Evolutionary conservation across 2,113 vertebrate species (phyloP), one percentile per base, ranked within the genome.

Genomic region (Prinia subflava): DNA sequence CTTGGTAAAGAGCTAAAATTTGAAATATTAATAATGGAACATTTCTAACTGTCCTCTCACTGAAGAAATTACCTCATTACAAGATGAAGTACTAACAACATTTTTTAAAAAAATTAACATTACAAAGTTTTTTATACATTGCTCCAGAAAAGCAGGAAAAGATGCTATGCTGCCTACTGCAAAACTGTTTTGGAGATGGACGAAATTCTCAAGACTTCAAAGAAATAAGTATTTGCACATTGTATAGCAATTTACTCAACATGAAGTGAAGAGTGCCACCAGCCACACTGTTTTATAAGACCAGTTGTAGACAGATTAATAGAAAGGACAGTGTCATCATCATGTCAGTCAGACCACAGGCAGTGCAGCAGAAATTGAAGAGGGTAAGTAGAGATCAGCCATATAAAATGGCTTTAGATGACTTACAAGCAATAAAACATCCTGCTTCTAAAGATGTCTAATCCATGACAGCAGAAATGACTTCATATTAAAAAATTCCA

Each of bases 271-370:
- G 37, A 91, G 12, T 92, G 68, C 37, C 76, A 94, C 76, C 52
- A 85, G 82, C 15, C 57, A 82, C 15, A 30, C 62, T 89, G 60
- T 94, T 97, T 91, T 92, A 83, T 90, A 91, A 82, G 57, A 49
- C 30, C 77, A 94, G 75, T 4, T 91, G 94, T 20, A 91, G 81
- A 92, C 60, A 90, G 91, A 89, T 93, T 92, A 89, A 94, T 83
- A 89, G 90, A 91, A 93, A 87, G 76, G 78, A 91, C 64, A 83
- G 63, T 89, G 63, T 83, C 92, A 78, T 91, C 77, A 92, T 86
- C 53, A 68, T 64, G 73, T 90, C 87, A 78, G 56, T 96, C 65
- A 96, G 65, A 94, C 82, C 89, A 92, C 69, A 90, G 73, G 76
- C 74, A 89, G 57, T 20, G 39, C 70, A 77, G 49, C 39, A 95